Conservation (phyloP, 1,140 invertebrate species). For the Dendroctonus valens region DNA sequence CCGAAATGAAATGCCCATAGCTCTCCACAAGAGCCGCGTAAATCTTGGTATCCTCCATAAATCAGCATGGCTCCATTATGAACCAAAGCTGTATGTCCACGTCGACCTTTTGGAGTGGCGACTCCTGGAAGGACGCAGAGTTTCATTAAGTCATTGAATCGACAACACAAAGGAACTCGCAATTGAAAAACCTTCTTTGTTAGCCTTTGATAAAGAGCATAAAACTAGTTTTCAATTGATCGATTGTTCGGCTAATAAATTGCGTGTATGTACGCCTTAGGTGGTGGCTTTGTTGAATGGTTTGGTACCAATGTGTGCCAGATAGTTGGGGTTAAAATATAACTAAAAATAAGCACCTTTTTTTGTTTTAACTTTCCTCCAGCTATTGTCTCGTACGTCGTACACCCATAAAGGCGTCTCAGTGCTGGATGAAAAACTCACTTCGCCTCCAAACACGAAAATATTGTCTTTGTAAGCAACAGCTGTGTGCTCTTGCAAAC, state of each 20-base stretch:
- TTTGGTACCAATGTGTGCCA: no score
- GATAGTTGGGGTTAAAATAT: no score
- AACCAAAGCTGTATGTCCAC: constrained; percentile 81
- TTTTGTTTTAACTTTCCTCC: constrained; percentile 65
- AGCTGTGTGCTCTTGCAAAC: constrained; percentile 81
- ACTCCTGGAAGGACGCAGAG: constrained; percentile 50
- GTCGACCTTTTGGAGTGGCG: constrained; percentile 69
- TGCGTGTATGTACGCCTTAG: no score
- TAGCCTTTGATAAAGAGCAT: no score
- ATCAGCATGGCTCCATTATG: constrained; percentile 78
- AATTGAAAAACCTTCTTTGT: no score
- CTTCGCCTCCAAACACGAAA: constrained; percentile 87
- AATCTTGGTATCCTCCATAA: constrained; percentile 87
- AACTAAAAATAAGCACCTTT: constrained; percentile 39
- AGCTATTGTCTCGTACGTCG: constrained; percentile 69
- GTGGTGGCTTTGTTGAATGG: no score
- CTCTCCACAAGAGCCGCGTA: constrained; percentile 80
- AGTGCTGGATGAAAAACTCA: constrained; percentile 73
- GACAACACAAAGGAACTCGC: no score
- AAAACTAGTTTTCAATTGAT: no score
- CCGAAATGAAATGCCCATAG: constrained; percentile 88
- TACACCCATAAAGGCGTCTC: constrained; percentile 89
- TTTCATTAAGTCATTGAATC: no score
- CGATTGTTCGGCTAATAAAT: no score
- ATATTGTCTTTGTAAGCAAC: constrained; percentile 73